Evolutionary conservation across 2,113 vertebrate genomes (phyloP).

Genomic region (Myodes glareolus): DNA sequence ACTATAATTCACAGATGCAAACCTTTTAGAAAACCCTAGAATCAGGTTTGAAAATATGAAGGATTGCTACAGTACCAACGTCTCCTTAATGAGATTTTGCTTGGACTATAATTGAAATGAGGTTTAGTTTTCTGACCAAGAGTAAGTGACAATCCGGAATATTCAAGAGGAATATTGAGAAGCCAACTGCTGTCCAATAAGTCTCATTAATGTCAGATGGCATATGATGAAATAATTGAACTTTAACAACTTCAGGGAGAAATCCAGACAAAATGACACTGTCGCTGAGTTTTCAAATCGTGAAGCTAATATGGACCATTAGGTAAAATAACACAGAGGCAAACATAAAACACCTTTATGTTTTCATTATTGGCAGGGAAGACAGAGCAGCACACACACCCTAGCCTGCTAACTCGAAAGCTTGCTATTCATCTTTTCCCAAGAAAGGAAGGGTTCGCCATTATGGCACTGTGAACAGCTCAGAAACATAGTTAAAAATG

Average conservation of each 20-base stretch:
- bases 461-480: neutral
- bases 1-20: neutral
- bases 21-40: neutral
- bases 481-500: neutral
- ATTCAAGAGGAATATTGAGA: neutral
- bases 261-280: neutral
- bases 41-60: neutral
- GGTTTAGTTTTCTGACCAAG: neutral
- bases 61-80: neutral
- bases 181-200: neutral
- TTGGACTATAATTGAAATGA: slow-evolving; percentile 7
- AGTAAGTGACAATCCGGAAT: neutral
- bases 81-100: neutral
- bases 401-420: neutral
- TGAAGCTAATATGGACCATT: neutral
- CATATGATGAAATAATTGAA: neutral
- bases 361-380: neutral
- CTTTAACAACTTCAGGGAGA: slow-evolving; percentile 5
- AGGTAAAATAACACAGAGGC: neutral
- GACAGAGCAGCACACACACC: neutral
- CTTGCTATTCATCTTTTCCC: neutral
- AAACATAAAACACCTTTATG: neutral
- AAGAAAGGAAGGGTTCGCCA: neutral
- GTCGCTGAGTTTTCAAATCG: neutral
- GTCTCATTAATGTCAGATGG: neutral